phyloP scores from a whole-genome alignment of 1,140 invertebrate genomes.

The Pseudomyrmex concolor region DNA sequence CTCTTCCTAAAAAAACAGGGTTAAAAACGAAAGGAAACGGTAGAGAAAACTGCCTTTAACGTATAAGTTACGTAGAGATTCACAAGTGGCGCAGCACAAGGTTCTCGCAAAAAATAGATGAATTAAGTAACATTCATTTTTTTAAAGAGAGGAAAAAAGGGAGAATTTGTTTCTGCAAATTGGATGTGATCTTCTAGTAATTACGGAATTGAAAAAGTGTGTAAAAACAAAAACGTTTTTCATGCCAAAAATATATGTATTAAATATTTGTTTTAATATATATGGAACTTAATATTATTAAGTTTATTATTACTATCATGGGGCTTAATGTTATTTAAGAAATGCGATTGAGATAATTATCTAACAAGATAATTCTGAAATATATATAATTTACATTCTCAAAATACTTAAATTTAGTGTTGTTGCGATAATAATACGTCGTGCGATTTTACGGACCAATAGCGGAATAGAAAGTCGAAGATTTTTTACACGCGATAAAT shows the following conservation, averaged over 20 bases:
- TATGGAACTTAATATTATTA: neutral
- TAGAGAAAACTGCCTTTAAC: conserved; percentile 73
- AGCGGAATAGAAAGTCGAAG: conserved; percentile 52
- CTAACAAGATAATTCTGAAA: conserved; percentile 37
- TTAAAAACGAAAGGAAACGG: conserved; percentile 67
- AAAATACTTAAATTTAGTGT: conserved; percentile 48
- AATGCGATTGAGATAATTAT: conserved; percentile 12
- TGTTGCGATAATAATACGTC: conserved; percentile 50
- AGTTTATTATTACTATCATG: too few species aligned
- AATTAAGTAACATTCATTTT: conserved; percentile 18
- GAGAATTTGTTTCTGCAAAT: neutral
- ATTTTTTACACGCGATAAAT: conserved; percentile 22
- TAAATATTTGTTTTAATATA: neutral
- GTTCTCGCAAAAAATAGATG: conserved; percentile 24
- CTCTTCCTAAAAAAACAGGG: conserved; percentile 75
- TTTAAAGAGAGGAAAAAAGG: neutral
- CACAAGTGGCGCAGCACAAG: conserved; percentile 36
- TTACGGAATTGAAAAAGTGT: too few species aligned
- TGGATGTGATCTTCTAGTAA: neutral
- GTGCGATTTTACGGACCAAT: conserved; percentile 68
- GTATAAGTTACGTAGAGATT: conserved; percentile 51
- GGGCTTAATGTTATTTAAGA: neutral
- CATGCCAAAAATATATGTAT: too few species aligned
- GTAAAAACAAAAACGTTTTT: too few species aligned
- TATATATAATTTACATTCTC: conserved; percentile 28